A percentile compares a stretch with the other conserved stretches of the same genome.
Conservation (phyloP, 1,140 invertebrate genomes). For the Solenopsis fugax region DNA sequence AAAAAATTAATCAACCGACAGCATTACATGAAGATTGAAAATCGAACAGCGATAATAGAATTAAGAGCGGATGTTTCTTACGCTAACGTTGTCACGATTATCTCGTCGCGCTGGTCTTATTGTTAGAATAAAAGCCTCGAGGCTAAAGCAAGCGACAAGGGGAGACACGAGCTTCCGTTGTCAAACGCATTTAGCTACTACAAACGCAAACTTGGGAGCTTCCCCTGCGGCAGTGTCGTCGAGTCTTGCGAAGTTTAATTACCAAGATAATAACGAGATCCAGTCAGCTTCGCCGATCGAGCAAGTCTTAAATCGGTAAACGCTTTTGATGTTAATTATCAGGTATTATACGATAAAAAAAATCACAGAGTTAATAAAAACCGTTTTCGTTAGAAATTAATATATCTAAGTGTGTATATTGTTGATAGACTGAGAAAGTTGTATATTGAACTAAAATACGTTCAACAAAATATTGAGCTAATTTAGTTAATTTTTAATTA, state of each 20-base stretch:
- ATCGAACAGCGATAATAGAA: conserved; percentile 41
- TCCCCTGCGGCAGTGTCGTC: conserved; percentile 81
- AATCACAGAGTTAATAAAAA: background rate
- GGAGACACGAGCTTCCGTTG: conserved; percentile 84
- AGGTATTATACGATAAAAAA: background rate
- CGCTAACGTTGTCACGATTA: conserved; percentile 61
- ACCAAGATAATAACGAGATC: conserved; percentile 80
- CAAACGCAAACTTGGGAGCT: conserved; percentile 84
- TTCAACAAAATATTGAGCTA: too few species aligned
- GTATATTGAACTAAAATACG: too few species aligned
- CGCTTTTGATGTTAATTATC: conserved; percentile 52
- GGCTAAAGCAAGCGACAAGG: conserved; percentile 79
- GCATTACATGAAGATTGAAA: background rate
- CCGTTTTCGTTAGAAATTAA: background rate
- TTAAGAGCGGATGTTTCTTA: conserved; percentile 48
- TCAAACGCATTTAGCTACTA: conserved; percentile 86
- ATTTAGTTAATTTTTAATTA: too few species aligned
- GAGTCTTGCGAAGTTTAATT: conserved; percentile 84
- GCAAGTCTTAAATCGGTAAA: conserved; percentile 9
- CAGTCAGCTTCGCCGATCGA: conserved; percentile 76
- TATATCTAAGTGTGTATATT: background rate
- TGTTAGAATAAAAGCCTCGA: conserved; percentile 68
- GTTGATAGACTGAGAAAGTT: too few species aligned
- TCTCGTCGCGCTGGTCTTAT: conserved; percentile 34
- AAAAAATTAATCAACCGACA: background rate